Percentiles rank a stretch among this genome's conserved stretches.
phyloP scores from a whole-genome alignment of 2,797 vertebrate species.

The Chromobotia macracanthus region DNA sequence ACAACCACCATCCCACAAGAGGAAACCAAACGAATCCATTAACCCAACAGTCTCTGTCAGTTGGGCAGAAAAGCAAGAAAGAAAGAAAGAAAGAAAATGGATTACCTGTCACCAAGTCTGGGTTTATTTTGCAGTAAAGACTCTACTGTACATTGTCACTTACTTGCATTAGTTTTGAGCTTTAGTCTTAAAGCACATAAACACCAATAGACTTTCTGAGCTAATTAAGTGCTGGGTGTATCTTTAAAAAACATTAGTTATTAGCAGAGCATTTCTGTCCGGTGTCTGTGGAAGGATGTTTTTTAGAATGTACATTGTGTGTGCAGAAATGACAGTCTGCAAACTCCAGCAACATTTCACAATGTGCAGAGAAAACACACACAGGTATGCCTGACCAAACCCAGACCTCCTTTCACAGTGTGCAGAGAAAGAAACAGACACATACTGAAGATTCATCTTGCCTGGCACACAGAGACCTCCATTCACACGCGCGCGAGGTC shows the following conservation, averaged over 20 bases:
- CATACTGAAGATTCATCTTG: conserved; percentile 26
- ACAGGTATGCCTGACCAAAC: conserved; percentile 30
- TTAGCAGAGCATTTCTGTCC: conserved; percentile 1
- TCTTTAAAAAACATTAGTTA: background rate
- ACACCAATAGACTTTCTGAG: too few relatives aligned
- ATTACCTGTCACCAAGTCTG: too few relatives aligned
- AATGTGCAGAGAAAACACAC: conserved; percentile 42
- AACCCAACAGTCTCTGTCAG: background rate
- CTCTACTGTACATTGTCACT: background rate
- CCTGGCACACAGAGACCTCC: background rate
- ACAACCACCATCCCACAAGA: background rate
- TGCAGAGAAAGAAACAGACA: conserved; percentile 45
- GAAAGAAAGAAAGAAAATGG: too few relatives aligned
- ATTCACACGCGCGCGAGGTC: background rate
- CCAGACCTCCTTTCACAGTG: conserved; percentile 42
- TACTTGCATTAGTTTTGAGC: background rate
- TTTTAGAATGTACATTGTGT: conserved; percentile 9
- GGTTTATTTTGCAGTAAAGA: too few relatives aligned
- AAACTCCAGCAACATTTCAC: conserved; percentile 44
- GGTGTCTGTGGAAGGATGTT: background rate
- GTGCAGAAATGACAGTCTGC: conserved; percentile 46
- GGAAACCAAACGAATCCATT: background rate
- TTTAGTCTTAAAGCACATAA: too few relatives aligned
- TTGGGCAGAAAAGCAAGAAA: too few relatives aligned
- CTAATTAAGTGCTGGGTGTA: too few relatives aligned